Base-by-base conservation (phyloP, 1,140 invertebrate genomes). In the Drosophila paulistorum region DNA sequence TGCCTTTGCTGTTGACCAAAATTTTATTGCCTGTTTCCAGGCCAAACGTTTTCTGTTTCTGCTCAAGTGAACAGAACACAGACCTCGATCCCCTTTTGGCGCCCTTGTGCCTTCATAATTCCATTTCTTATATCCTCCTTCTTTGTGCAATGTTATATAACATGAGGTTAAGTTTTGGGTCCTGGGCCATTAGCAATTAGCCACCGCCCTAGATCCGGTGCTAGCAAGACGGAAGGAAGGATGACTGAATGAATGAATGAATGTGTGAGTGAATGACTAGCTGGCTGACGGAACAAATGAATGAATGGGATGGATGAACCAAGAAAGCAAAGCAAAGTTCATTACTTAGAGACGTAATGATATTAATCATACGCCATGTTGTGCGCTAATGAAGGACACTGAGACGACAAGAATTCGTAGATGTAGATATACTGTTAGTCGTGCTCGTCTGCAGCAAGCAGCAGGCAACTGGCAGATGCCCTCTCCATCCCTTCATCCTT, bases 1-100 rank as follows among this genome's bases (percentile, higher is more conserved):
- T 87, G 69, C 70, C 72, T 71, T 75, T 79, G 69, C 77, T 80
- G 79, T 89, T 89, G 84, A 83, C 83, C 84, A 87, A 87, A 51
- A 89, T 87, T 87, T 87, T 87, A 87, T 87, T 87, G 83, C 84
- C 83, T 71, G 72, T 77, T 89, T 87, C 84, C 83, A 87, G 83
- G 83, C 79, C 79, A 86, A 86, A 67, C 77, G 67, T 70, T 74
- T 69, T 62, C 58, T 51, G 66, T 78, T 86, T 86, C 83, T 67
- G 74, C 75, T 78, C 68, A 77, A 78, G 68, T 78, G 74, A 78
- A 23, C 68, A 70, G 54, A 37, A 33, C 45, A 23, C 35, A 60
- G 35, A 17, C n/a, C 55, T 65, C 37, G 37, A 37, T 60, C 55
- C 71, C 20, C 10, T 2, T 7, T 20, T 20, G 45, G 45, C 45